Evolutionary conservation across 2,888 invertebrate genomes (phyloP).

Genomic region (Lissocephala sabroskyi): DNA sequence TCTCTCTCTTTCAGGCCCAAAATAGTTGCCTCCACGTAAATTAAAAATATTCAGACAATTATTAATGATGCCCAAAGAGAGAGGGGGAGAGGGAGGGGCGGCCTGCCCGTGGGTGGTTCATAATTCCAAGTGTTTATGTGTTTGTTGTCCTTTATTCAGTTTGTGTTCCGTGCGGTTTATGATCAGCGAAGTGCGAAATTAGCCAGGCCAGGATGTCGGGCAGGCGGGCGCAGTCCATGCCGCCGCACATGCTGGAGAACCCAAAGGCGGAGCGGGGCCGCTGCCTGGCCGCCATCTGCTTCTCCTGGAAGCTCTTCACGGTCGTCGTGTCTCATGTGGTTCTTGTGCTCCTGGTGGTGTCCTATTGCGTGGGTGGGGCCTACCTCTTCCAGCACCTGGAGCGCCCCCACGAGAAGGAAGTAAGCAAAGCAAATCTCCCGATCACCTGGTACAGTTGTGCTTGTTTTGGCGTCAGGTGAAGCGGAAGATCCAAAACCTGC

Average conservation of each 20-base stretch:
- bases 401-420: conserved; percentile 81
- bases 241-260: conserved; percentile 65
- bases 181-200: conserved; percentile 42
- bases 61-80: no score
- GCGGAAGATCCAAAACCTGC: conserved; percentile 80
- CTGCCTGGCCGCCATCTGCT: conserved; percentile 70
- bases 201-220: conserved; percentile 58
- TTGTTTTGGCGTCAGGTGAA: conserved; percentile 77
- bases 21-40: conserved; percentile 18
- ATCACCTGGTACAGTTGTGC: not conserved
- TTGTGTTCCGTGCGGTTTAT: conserved; percentile 29
- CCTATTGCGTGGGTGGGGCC: conserved; percentile 91
- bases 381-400: conserved; percentile 87
- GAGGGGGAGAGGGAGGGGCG: not conserved
- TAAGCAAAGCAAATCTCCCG: conserved; percentile 65
- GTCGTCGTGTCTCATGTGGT: conserved; percentile 92
- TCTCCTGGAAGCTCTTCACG: conserved; percentile 84
- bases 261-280: conserved; percentile 66
- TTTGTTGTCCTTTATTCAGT: conserved; percentile 17
- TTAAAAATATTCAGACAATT: conserved; percentile 55
- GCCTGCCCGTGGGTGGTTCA: conserved; percentile 12
- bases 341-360: conserved; percentile 88
- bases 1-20: conserved; percentile 1
- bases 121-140: not conserved
- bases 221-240: conserved; percentile 68